Conservation (phyloP, 2,888 invertebrate species). For the Agonopterix alstromeriana region DNA sequence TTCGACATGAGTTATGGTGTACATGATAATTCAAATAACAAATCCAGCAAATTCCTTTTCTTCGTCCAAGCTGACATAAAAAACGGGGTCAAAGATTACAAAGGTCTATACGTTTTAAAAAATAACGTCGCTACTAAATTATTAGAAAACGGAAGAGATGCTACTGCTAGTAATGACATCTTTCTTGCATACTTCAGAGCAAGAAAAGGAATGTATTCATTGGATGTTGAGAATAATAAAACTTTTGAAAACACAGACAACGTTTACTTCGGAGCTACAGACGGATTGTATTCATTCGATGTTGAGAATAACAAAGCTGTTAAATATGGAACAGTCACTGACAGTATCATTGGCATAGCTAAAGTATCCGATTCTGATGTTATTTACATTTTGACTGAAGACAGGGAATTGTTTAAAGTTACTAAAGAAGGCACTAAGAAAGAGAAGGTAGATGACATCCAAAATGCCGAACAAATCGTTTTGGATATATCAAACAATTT, state of each 20-base stretch:
- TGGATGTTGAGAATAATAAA: too few relatives aligned
- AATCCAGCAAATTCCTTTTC: constrained; percentile 16
- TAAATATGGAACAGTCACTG: constrained; percentile 41
- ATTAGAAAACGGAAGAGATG: constrained; percentile 33
- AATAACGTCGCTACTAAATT: constrained; percentile 24
- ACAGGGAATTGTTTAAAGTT: constrained; percentile 42
- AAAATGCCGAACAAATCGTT: constrained; percentile 39
- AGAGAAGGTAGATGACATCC: constrained; percentile 29
- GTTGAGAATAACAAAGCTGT: constrained; percentile 21
- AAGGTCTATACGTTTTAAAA: constrained; percentile 31
- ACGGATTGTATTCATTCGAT: constrained; percentile 40
- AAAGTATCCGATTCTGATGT: constrained; percentile 26
- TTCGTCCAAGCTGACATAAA: constrained; percentile 30
- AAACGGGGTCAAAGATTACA: constrained; percentile 19
- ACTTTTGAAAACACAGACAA: too few relatives aligned
- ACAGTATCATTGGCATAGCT: constrained; percentile 35
- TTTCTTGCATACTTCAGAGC: too few relatives aligned
- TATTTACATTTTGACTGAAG: constrained; percentile 43
- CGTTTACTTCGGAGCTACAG: constrained; percentile 5
- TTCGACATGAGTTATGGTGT: constrained; percentile 18
- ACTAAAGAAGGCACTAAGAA: constrained; percentile 42
- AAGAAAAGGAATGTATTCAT: too few relatives aligned
- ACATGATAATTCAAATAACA: constrained; percentile 10
- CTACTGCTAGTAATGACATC: constrained; percentile 22
- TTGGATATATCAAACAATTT: constrained; percentile 44